Conservation (phyloP, 2,888 invertebrate genomes). For the Steinernema carpocapsae region DNA sequence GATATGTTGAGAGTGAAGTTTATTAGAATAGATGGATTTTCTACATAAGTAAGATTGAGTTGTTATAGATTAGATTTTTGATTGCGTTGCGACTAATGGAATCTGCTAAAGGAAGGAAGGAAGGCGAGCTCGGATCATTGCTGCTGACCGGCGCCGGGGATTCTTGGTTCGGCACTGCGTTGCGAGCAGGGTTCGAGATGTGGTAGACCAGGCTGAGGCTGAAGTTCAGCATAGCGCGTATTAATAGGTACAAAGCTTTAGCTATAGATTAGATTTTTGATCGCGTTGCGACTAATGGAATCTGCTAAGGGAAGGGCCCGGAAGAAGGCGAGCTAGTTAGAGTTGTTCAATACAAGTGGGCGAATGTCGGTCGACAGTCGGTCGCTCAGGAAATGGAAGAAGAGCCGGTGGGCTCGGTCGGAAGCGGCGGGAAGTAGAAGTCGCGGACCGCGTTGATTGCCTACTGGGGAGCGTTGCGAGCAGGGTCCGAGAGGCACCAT, state of each 20-base stretch:
- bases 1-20: too few relatives aligned
- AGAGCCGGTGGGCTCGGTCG: not conserved
- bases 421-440: constrained; percentile 66
- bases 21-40: too few relatives aligned
- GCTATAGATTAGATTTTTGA: not conserved
- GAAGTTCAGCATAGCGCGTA: too few relatives aligned
- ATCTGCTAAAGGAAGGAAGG: not conserved
- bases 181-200: too few relatives aligned
- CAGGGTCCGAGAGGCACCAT: constrained; percentile 94
- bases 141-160: too few relatives aligned
- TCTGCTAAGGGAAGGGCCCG: not conserved
- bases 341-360: not conserved
- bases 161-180: too few relatives aligned
- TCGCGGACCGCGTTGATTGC: constrained; percentile 83
- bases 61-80: not conserved
- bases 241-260: too few relatives aligned
- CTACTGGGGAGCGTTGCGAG: constrained; percentile 91
- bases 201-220: too few relatives aligned
- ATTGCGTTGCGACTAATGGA: constrained; percentile 1
- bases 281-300: not conserved
- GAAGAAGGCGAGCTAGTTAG: too few relatives aligned
- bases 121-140: too few relatives aligned
- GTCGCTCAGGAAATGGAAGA: too few relatives aligned
- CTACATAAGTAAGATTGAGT: too few relatives aligned
- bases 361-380: not conserved